Evolutionary conservation across 2,888 invertebrate species (phyloP).

Genomic region (Tenodera sinensis): DNA sequence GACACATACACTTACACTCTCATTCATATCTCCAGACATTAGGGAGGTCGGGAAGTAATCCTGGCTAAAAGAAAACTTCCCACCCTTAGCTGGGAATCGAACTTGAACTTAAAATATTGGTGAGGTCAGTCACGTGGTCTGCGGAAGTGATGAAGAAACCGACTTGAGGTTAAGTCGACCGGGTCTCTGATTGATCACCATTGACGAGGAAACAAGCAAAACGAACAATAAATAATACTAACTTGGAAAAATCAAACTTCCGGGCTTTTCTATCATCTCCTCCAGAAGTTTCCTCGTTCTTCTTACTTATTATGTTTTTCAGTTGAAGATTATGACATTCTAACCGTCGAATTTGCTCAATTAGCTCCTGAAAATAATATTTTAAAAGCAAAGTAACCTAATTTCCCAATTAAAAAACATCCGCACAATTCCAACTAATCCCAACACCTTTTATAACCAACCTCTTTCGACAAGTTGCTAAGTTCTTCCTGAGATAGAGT

Average conservation of each 20-base stretch:
- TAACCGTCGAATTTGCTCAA: slow-evolving; percentile 65
- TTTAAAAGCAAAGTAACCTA: background rate
- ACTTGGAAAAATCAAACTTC: slow-evolving; percentile 61
- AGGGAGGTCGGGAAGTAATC: no score
- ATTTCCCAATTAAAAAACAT: no score
- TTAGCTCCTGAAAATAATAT: slow-evolving; percentile 58
- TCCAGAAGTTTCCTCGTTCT: slow-evolving; percentile 38
- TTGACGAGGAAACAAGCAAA: no score
- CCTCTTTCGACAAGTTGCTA: slow-evolving; percentile 35
- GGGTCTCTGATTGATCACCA: no score
- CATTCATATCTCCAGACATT: no score
- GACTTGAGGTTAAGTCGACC: no score
- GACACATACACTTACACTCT: no score
- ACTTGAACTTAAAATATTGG: no score
- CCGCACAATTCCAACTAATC: background rate
- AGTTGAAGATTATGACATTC: slow-evolving; percentile 77
- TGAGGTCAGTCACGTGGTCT: no score
- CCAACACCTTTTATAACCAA: background rate
- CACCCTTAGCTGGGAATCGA: no score
- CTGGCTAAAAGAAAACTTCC: no score
- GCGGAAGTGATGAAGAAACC: no score
- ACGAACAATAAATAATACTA: slow-evolving; percentile 29
- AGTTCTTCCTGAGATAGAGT: slow-evolving; percentile 46
- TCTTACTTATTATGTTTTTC: slow-evolving; percentile 59
- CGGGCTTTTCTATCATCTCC: slow-evolving; percentile 35